Evolutionary conservation across 2,113 vertebrate species (phyloP), one percentile per base, ranked within the genome.

Genomic region (Pluvialis apricaria): DNA sequence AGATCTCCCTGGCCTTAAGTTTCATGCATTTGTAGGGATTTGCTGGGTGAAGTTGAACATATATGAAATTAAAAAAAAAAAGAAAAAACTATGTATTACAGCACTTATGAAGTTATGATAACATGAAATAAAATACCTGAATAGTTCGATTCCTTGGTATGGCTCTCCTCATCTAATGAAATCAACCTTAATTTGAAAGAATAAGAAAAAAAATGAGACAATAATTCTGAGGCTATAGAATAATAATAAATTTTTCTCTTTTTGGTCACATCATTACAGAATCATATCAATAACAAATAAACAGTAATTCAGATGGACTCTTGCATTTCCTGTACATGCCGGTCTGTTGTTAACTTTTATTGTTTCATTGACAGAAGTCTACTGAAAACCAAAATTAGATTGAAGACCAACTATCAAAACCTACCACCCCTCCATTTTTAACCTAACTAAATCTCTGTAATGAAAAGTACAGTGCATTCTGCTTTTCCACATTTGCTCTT

Each of bases 131-230:
- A 61, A 91, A 87, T 98, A 99, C 99, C 99, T 98, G 98, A 96
- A 76, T 72, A 95, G 52, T 72, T 65, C 3, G 94, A 96, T 83
- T 98, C 98, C 76, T 98, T 95, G 55, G 82, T 96, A 88, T 97
- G 96, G 96, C 96, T 98, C 93, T 99, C 99, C 44, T 98, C 98
- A 36, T 97, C 98, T 85, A 99, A 96, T 64, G 98, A 99, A 98
- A 99, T 98, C 94, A 99, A 98, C 96, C 99, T 99, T 92, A 36
- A 97, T 97, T 95, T 71, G 58, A 88, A 96, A 94, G 82, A 84
- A 61, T 31, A 91, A 82, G 71, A 88, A 92, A 83, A 86, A 64
- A 57, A 58, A 1, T 13, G 34, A 66, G 22, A n/a, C 92, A 84
- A 80, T 21, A 66, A 92, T 80, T 86, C 34, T 57, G 79, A 72